These are phyloP conservation scores for Dolichoris vasculosae DNA, from an alignment of 1,140 invertebrate genomes.

Conservation along the genomic window DNA sequence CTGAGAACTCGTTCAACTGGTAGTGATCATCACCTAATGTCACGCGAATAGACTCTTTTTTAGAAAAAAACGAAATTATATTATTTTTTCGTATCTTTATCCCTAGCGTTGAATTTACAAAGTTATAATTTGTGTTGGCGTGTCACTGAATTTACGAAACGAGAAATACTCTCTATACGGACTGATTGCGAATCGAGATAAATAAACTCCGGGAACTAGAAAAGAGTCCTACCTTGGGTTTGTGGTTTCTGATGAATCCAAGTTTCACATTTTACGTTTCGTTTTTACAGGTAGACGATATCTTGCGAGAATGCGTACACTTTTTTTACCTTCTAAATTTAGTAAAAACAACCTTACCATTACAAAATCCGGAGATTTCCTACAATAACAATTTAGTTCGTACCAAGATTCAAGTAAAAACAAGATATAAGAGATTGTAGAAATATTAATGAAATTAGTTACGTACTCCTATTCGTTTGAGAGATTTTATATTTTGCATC, in stretches of 20 bases:
- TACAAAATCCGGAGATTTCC: background rate
- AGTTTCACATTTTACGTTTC: constrained; percentile 22
- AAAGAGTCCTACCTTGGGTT: background rate
- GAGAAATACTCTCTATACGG: background rate
- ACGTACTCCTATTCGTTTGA: background rate
- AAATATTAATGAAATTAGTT: background rate
- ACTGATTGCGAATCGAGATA: constrained; percentile 38
- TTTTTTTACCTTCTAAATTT: constrained; percentile 7
- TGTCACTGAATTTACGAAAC: constrained; percentile 44
- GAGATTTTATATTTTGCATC: no score
- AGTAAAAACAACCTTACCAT: background rate
- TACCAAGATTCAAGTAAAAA: background rate
- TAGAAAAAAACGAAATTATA: constrained; percentile 51
- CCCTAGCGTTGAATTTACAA: background rate
- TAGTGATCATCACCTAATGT: constrained; percentile 55
- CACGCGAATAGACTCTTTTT: constrained; percentile 60
- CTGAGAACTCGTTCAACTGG: constrained; percentile 63
- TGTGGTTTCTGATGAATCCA: constrained; percentile 30
- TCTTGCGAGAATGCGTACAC: background rate
- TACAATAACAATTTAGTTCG: background rate
- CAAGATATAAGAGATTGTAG: background rate
- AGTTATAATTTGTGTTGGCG: constrained; percentile 35
- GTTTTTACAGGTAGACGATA: constrained; percentile 8
- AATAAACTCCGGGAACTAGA: constrained; percentile 34
- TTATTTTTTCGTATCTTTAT: background rate